A percentile compares a stretch with the other conserved stretches of the same genome.
Conservation (phyloP, 2,888 invertebrate species). For the Mimas tiliae region DNA sequence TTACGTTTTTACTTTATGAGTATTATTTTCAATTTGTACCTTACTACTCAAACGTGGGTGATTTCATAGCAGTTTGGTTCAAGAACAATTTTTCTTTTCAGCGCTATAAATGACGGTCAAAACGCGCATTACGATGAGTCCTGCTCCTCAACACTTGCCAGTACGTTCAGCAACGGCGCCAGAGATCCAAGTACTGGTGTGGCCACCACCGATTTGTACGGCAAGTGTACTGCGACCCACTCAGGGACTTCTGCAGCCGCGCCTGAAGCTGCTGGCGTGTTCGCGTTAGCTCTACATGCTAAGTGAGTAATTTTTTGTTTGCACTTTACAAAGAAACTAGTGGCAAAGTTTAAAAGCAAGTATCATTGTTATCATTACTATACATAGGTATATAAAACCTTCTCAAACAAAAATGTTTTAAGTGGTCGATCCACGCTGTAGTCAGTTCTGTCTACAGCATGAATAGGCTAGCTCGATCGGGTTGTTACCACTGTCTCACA, state of each 20-base stretch:
- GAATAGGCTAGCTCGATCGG: no score
- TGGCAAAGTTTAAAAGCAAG: no score
- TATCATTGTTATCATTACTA: no score
- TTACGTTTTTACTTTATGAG: no score
- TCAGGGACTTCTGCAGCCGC: constrained; percentile 99
- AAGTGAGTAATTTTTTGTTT: constrained; percentile 94
- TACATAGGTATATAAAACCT: no score
- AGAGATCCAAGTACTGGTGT: constrained; percentile 99
- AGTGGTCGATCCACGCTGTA: no score
- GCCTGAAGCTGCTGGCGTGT: constrained; percentile 99
- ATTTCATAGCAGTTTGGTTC: neutral
- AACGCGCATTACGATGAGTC: constrained; percentile 99
- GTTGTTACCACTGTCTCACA: no score
- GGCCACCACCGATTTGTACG: constrained; percentile 99
- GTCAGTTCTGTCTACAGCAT: no score
- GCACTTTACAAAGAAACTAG: no score
- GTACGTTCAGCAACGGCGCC: constrained; percentile 99
- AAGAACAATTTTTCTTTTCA: constrained; percentile 38
- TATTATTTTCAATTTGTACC: no score
- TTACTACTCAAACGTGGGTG: no score
- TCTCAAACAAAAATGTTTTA: no score
- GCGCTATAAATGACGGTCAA: constrained; percentile 99
- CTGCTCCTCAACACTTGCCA: constrained; percentile 98
- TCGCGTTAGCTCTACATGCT: constrained; percentile 98
- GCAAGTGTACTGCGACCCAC: constrained; percentile 99